Evolutionary conservation across 1,140 invertebrate species (phyloP).

Genomic region (Diorhabda elongata): DNA sequence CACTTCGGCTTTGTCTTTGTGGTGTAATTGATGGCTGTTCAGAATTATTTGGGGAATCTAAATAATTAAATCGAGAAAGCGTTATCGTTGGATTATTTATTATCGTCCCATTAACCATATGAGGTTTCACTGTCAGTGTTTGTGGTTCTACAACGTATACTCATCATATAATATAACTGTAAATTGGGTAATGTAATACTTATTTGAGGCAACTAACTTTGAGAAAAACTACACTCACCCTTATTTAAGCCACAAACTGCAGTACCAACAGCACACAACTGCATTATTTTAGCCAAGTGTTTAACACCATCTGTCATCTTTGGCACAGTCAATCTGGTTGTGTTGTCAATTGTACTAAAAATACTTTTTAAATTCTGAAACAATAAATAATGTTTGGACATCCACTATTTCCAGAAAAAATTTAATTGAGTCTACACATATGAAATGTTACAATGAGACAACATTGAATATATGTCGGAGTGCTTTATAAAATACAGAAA

Average conservation of each 20-base stretch:
- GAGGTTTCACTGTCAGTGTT: constrained; percentile 15
- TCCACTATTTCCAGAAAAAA: background rate
- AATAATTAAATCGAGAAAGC: constrained; percentile 12
- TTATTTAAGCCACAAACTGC: constrained; percentile 4
- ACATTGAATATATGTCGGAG: too few relatives aligned
- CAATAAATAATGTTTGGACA: background rate
- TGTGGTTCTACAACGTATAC: constrained; percentile 6
- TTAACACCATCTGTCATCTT: constrained; percentile 11
- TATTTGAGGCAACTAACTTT: background rate
- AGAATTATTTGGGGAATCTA: background rate
- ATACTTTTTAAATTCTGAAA: constrained; percentile 20
- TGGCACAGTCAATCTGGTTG: constrained; percentile 8
- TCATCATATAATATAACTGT: background rate
- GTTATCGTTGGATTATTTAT: constrained; percentile 15
- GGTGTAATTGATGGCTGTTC: too few relatives aligned
- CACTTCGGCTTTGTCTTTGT: too few relatives aligned
- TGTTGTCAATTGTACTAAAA: constrained; percentile 14
- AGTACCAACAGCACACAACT: constrained; percentile 9
- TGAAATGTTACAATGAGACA: too few relatives aligned
- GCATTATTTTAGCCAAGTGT: constrained; percentile 6
- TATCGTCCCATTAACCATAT: constrained; percentile 12
- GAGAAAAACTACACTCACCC: background rate
- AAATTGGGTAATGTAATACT: background rate
- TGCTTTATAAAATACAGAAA: too few relatives aligned
- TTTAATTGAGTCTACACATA: background rate